Evolutionary conservation across 2,797 vertebrate genomes (phyloP).

Genomic region (Poecilia wingei): DNA sequence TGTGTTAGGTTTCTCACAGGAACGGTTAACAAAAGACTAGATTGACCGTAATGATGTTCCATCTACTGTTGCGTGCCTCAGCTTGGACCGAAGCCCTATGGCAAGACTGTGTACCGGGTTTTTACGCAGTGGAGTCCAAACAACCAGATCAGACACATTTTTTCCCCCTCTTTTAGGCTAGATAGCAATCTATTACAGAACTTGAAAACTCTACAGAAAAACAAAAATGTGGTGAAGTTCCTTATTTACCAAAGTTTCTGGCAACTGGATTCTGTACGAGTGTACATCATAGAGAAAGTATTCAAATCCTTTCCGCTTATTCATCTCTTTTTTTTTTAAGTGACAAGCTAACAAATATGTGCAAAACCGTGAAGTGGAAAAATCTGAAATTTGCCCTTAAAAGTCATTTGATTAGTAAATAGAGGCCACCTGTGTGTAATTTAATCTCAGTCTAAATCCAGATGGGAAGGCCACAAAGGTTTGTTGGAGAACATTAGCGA

Average conservation of each 20-base stretch:
- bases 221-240: not conserved
- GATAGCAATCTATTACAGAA: not conserved
- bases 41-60: constrained; percentile 63
- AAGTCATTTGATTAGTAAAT: not conserved
- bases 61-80: constrained; percentile 68
- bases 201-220: not conserved
- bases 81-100: not conserved
- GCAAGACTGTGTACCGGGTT: not conserved
- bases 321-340: not conserved
- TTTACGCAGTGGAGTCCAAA: not conserved
- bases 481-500: not conserved
- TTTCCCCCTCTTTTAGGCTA: no score
- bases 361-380: not conserved
- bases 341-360: not conserved
- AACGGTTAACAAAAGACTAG: constrained; percentile 58
- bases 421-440: not conserved
- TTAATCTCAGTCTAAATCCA: not conserved
- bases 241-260: not conserved
- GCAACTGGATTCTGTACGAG: not conserved
- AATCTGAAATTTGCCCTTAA: not conserved
- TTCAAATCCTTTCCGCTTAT: not conserved
- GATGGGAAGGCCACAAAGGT: not conserved
- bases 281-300: not conserved
- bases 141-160: not conserved
- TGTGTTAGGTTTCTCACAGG: constrained; percentile 47